Percentiles rank a stretch among this genome's conserved stretches.
Conservation (phyloP, 2,797 vertebrate species). For the Semaprochilodus insignis region DNA sequence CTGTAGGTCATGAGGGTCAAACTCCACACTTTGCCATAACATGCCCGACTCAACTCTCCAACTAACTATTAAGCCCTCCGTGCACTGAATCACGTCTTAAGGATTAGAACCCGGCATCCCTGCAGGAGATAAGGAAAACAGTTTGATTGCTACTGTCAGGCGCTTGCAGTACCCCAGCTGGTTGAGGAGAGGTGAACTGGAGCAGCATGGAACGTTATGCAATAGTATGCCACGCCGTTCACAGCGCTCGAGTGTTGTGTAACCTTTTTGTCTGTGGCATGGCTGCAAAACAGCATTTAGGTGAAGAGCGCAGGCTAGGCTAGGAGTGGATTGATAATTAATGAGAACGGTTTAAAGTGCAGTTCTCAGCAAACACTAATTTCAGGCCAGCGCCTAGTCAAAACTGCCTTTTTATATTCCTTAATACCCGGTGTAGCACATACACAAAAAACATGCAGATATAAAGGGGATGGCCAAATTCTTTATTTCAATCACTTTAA, state of each 20-base stretch:
- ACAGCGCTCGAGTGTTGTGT: neutral
- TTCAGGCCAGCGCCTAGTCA: neutral
- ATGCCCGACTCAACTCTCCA: neutral
- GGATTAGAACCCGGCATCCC: neutral
- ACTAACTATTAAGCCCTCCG: neutral
- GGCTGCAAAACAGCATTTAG: neutral
- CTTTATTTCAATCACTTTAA: conserved; percentile 44
- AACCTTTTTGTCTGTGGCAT: neutral
- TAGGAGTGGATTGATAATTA: conserved; percentile 1
- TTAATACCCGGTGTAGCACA: neutral
- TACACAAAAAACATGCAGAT: neutral
- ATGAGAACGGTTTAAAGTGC: neutral
- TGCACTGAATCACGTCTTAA: neutral
- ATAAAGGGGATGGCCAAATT: conserved; percentile 45
- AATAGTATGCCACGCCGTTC: neutral
- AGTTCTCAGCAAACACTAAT: neutral
- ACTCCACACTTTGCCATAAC: neutral
- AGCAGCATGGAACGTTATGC: neutral
- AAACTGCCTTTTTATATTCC: too few relatives aligned
- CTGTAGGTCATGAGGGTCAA: neutral
- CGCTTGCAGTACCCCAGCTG: neutral
- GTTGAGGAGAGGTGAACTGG: conserved; percentile 3
- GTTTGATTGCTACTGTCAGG: neutral
- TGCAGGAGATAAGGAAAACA: neutral
- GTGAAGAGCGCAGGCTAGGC: neutral